Evolutionary conservation across 23 tunicate genomes (phyloP), one percentile per base, ranked within the genome.

Genomic region (Styela clava): DNA sequence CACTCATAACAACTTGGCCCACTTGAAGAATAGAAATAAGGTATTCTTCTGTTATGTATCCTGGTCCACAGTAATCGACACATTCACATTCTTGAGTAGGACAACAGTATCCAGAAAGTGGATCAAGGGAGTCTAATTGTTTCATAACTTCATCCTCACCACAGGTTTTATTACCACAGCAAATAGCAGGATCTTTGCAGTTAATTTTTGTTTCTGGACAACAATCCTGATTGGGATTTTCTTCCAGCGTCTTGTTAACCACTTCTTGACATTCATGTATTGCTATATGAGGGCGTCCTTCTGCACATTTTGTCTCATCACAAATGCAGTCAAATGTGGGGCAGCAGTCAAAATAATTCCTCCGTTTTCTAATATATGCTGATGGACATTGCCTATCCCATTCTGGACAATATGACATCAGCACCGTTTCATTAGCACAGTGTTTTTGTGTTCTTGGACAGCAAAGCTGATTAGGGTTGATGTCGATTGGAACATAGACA

Each of bases 81-180:
- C 87, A 83, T 25, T 73, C 73, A 56, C 87, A 83, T 32, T 74
- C 62, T 78, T 74, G 62, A 33, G 21, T 30, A 20, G 88, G 88
- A 29, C 88, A 85, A 65, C 88, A 85, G 26, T 27, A 56, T 24
- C 61, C 67, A 7, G 88, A 64, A 68, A 29, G 31, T 0, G 83
- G 77, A 35, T 85, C 68, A 28, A 30, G 25, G 9, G 81, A 37
- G n/a, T 51, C 73, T 0, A 25, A 61, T 22, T 24, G 23, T 0
- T 28, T 26, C 44, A 63, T 7, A 33, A 78, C 69, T 85, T 85
- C 83, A 52, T 85, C 73, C 16, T 51, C 77, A 0, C 34, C 62
- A 36, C 88, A 85, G 2, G 77, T 68, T 18, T 61, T 31, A 34
- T 35, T 62, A 23, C 35, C 33, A 29, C 87, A 83, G 72, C 87